Evolutionary conservation across 2,113 vertebrate genomes (phyloP), one percentile per base, ranked within the genome.

Genomic region (Tricholaema leucomelas): DNA sequence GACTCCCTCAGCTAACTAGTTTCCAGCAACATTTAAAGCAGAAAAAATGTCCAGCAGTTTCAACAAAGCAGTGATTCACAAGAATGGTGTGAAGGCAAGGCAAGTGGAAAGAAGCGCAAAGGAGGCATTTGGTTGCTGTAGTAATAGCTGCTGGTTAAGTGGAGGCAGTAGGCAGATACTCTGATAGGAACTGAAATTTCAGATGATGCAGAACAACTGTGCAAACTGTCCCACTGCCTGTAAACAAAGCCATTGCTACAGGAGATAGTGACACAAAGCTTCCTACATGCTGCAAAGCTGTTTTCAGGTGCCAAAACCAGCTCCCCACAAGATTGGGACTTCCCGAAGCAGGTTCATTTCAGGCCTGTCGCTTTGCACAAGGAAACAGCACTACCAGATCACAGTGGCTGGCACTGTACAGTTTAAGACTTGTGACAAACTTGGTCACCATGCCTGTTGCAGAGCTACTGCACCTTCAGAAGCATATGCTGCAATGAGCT

Each of bases 41-140:
- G 56, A 54, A 87, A 24, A 74, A 38, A 10, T 18, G 58, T 19
- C 15, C 52, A 70, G 1, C 0, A 1, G 9, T 74, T 46, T 31
- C 16, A 8, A 30, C 70, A 65, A 27, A 64, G 54, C 64, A 0
- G 0, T 6, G 30, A 59, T 15, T 20, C 54, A 36, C 0, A 1
- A 24, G 28, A 25, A 38, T 13, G 2, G 20, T 3, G 23, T 3
- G n/a, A 48, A 44, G 33, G 20, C 35, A 31, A 36, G 31, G 8
- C 5, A 30, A 3, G 5, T 30, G 1, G 5, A 20, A 55, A 60
- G 6, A 56, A 12, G 3, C 81, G 70, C 60, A 65, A 35, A 28
- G 66, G 9, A 27, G 12, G 18, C 6, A 21, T 5, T 28, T 33
- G 40, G 56, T 27, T 74, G 35, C 52, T 56, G n/a, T 2, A 4